Percentiles rank a stretch among this genome's conserved stretches.
These are phyloP conservation scores for Nyctibius grandis DNA, from an alignment of 2,797 vertebrate species.

Conservation along the genomic window DNA sequence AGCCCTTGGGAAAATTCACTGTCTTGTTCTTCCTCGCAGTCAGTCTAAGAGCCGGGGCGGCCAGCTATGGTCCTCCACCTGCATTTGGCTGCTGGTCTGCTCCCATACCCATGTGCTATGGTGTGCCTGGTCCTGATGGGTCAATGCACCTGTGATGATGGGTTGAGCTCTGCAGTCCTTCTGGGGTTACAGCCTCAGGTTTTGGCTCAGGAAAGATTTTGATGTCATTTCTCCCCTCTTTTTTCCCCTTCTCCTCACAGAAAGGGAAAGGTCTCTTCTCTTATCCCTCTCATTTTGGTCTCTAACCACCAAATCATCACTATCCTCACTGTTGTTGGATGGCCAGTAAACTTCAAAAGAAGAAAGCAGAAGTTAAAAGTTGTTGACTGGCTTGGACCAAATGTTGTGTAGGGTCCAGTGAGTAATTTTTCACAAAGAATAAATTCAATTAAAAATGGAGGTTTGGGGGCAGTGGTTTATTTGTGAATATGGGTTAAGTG, in stretches of 20 bases:
- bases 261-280: background rate
- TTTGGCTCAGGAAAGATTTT: background rate
- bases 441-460: background rate
- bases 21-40: background rate
- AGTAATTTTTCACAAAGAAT: background rate
- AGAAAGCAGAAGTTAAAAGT: background rate
- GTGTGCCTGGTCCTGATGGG: background rate
- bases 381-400: background rate
- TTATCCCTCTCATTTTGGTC: background rate
- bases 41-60: background rate
- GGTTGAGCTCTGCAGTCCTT: background rate
- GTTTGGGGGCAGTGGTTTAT: background rate
- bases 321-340: background rate
- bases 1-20: background rate
- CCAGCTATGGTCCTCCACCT: background rate
- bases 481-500: background rate
- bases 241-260: background rate
- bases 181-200: fast-evolving
- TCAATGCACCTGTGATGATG: background rate
- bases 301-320: background rate
- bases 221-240: background rate
- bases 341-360: background rate
- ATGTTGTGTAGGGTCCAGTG: background rate
- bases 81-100: background rate
- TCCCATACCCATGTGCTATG: fast-evolving